Evolutionary conservation across 2,797 vertebrate genomes (phyloP), one percentile per base, ranked within the genome.

Genomic region (Bradypus variegatus): DNA sequence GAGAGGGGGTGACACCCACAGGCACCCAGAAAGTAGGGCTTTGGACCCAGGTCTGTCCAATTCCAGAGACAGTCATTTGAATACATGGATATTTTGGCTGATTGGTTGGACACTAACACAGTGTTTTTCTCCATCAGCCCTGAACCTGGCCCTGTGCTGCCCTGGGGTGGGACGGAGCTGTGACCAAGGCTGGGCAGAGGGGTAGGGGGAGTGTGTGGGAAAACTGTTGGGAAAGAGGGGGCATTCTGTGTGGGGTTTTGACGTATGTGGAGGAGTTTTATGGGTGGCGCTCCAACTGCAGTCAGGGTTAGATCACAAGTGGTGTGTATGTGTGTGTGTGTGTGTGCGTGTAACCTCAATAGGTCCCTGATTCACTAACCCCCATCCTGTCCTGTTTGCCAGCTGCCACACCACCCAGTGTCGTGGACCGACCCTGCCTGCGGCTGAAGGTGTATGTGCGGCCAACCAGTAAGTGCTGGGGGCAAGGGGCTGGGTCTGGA

Each of bases 361-460:
- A 55, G 9, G 27, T 18, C 27, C 0, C 6, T n/a, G 1, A 6
- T 11, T 9, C 23, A 12, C 48, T 93, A 45, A 72, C 53, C 83
- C 53, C 88, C 45, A 60, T 8, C 55, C 41, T 95, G 25, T 8
- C 70, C 18, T 95, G 25, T 92, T 89, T 96, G 96, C 0, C 95
- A 99, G 98, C 98, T 2, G 98, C 98, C 0, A 98, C 98, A 0
- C 98, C 98, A 55, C 98, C 98, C 0, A 98, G 98, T 93, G 94
- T 96, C 41, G 98, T 98, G 93, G 98, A 98, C 95, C 98, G 97
- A 91, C 97, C 98, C 36, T 99, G 98, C 97, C 97, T 99, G 97
- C 98, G 98, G 96, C 97, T 99, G 91, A 98, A 98, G 95, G 98
- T 99, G 94, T 99, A 99, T 0, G 98, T 99, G 82, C 98, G 98